phyloP scores from a whole-genome alignment of 2,113 vertebrate genomes.

The Pogonocichla stellata region DNA sequence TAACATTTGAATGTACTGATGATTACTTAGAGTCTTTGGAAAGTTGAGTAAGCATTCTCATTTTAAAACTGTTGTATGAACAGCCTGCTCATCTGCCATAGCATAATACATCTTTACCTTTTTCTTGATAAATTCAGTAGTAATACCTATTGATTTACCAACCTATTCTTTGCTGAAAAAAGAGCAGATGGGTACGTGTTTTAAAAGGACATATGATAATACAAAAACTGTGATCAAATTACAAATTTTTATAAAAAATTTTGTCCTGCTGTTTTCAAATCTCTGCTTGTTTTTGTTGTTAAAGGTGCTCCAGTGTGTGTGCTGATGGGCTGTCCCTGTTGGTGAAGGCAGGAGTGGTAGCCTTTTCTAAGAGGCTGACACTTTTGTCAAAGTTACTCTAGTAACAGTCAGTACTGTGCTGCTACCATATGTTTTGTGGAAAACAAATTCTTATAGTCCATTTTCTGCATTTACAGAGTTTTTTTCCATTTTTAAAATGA shows the following conservation, averaged over 20 bases:
- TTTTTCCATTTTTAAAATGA: neutral
- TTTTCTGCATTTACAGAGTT: neutral
- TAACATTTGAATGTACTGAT: neutral
- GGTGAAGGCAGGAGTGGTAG: neutral
- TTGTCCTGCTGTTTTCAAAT: neutral
- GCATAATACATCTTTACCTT: neutral
- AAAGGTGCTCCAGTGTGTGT: neutral
- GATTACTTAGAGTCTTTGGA: neutral
- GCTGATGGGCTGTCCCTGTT: neutral
- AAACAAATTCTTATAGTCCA: neutral
- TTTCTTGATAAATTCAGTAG: neutral
- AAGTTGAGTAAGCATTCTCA: neutral
- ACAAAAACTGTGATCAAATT: neutral
- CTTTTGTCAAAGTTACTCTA: neutral
- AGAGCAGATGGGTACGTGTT: neutral
- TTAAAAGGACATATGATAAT: neutral
- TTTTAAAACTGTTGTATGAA: neutral
- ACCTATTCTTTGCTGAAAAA: neutral
- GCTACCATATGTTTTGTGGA: neutral
- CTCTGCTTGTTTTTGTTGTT: neutral
- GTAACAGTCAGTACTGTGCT: neutral
- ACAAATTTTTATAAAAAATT: neutral
- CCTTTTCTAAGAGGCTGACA: neutral
- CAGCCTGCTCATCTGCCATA: neutral
- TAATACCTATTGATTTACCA: neutral